Evolutionary conservation across 2,113 vertebrate species (phyloP).

Genomic region (Brachypteracias leptosomus): DNA sequence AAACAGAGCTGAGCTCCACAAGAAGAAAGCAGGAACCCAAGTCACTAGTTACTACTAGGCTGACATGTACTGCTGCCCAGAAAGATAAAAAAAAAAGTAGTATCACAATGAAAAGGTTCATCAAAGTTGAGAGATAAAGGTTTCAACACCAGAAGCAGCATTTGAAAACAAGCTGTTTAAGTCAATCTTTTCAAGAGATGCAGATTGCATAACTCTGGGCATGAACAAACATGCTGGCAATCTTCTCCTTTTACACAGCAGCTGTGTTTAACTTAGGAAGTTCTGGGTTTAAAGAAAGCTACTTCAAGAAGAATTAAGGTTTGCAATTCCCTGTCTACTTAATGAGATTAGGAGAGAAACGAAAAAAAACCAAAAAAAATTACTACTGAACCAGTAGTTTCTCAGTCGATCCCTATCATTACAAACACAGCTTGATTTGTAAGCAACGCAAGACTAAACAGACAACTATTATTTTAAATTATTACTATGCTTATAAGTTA

Average conservation of each 20-base stretch:
- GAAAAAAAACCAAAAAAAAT: constrained; percentile 47
- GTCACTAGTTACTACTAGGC: constrained; percentile 47
- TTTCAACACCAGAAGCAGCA: constrained; percentile 63
- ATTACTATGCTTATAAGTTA: constrained; percentile 77
- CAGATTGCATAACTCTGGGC: constrained; percentile 61
- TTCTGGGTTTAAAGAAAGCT: constrained; percentile 58
- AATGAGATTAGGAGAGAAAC: constrained; percentile 51
- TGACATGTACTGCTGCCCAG: constrained; percentile 60
- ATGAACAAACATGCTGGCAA: constrained; percentile 64
- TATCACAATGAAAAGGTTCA: constrained; percentile 58
- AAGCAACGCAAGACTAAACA: constrained; percentile 78
- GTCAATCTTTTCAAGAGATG: constrained; percentile 63
- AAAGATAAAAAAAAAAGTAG: constrained; percentile 37
- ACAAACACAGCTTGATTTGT: constrained; percentile 61
- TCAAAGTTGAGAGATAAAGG: constrained; percentile 42
- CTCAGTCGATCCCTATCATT: constrained; percentile 61
- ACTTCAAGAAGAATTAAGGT: constrained; percentile 61
- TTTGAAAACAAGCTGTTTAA: constrained; percentile 69
- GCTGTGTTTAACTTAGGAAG: constrained; percentile 67
- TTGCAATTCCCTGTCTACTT: constrained; percentile 47
- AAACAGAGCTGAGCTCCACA: constrained; percentile 62
- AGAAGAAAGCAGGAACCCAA: constrained; percentile 60
- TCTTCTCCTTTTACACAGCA: constrained; percentile 62
- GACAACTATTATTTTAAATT: constrained; percentile 78
- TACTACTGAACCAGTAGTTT: constrained; percentile 59